These are phyloP conservation scores for Periplaneta americana DNA, from an alignment of 1,140 invertebrate genomes.

Conservation along the genomic window DNA sequence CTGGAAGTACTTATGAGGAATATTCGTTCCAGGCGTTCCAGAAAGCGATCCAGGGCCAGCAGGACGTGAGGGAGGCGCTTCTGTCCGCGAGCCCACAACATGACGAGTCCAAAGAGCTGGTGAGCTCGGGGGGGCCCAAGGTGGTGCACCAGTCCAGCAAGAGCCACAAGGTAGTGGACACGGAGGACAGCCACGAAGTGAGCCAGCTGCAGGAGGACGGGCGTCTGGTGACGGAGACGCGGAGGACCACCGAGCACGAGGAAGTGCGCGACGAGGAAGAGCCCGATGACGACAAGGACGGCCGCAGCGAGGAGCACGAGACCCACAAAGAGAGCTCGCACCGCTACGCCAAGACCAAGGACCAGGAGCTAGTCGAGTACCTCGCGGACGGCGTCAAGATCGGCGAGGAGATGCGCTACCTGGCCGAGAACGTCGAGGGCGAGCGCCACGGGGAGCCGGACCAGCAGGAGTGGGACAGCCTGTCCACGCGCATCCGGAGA, in stretches of 20 bases:
- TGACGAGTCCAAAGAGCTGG: background rate
- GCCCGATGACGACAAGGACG: conserved; percentile 49
- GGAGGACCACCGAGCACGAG: conserved; percentile 75
- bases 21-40: conserved; percentile 59
- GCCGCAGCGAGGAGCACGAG: conserved; percentile 39
- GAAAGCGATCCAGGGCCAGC: conserved; percentile 56
- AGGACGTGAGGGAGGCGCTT: conserved; percentile 62
- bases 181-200: conserved; percentile 64
- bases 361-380: conserved; percentile 71
- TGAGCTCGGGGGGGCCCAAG: background rate
- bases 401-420: conserved; percentile 68
- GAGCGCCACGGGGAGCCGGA: conserved; percentile 52
- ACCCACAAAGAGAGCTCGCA: conserved; percentile 49
- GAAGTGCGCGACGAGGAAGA: conserved; percentile 65
- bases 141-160: conserved; percentile 8
- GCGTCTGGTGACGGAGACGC: conserved; percentile 76
- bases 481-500: conserved; percentile 64
- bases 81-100: background rate
- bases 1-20: too few species aligned
- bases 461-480: conserved; percentile 63
- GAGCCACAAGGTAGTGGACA: conserved; percentile 44
- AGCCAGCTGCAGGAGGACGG: conserved; percentile 62
- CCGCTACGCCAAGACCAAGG: conserved; percentile 43
- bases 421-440: conserved; percentile 70
- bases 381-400: conserved; percentile 62